Evolutionary conservation across 2,113 vertebrate genomes (phyloP), one percentile per base, ranked within the genome.

Genomic region (Lampris incognitus): DNA sequence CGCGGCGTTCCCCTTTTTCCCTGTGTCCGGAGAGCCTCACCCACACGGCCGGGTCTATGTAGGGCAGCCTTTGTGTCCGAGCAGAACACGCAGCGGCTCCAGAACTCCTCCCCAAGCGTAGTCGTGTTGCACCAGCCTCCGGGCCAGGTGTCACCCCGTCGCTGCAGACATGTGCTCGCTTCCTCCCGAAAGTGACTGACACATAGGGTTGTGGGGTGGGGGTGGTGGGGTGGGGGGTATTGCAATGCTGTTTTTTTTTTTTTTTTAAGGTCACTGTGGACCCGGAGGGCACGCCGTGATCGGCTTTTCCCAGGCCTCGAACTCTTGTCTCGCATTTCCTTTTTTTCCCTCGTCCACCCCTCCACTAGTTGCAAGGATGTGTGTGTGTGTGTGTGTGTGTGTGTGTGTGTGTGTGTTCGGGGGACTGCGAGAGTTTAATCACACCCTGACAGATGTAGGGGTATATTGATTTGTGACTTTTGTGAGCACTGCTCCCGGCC

Each of bases 381-480:
- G n/a, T 50, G 52, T 55, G 44, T 69, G 65, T 36, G 44, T 75
- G 50, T 63, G 48, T 60, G 59, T 57, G 62, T 74, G 24, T 69
- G 67, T 51, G n/a, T 50, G 11, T 48, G 49, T 41, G 64, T 59
- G 54, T 68, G 63, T 72, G 68, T 85, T 74, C 44, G 50, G 69
- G 24, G 67, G 83, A 81, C 64, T 58, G 44, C n/a, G 64, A 80
- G 73, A 69, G 79, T 88, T 84, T 86, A 91, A 90, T 91, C 85
- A 72, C 86, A 75, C 58, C 77, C 77, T 69, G 56, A 83, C 89
- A 90, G 77, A 87, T 89, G 85, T 90, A 82, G 60, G 70, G 40
- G 40, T 24, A 70, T 90, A 92, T 92, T 87, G 88, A 93, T 92
- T 83, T 80, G 84, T 81, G 57, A 70, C 78, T 78, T 85, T 80